These are phyloP conservation scores for Chloropsis hardwickii DNA, from an alignment of 2,113 vertebrate species.

Conservation along the genomic window DNA sequence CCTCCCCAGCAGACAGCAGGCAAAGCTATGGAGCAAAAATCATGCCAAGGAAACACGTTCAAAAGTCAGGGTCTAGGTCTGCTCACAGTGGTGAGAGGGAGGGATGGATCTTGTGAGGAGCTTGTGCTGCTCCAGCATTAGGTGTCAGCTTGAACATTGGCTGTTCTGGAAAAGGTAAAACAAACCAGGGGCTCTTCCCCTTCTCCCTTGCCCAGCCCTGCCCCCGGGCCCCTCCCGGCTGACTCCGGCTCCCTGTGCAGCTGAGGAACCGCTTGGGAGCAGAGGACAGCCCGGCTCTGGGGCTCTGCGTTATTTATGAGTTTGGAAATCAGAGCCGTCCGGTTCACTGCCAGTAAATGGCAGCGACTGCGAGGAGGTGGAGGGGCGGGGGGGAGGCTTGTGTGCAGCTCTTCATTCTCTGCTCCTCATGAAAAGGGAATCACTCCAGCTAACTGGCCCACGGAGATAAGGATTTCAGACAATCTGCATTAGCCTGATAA, in stretches of 20 bases:
- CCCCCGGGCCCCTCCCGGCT: accelerated
- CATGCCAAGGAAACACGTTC: not conserved
- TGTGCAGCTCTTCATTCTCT: conserved; percentile 66
- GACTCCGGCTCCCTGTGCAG: not conserved
- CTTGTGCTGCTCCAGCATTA: not conserved
- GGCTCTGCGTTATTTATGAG: conserved; percentile 35
- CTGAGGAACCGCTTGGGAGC: not conserved
- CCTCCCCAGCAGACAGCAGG: not conserved
- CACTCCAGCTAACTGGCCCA: conserved; percentile 82
- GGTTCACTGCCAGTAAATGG: conserved; percentile 58
- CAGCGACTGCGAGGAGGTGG: conserved; percentile 11
- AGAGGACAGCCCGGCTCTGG: not conserved
- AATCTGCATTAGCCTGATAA: conserved; percentile 91
- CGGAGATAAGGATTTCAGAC: conserved; percentile 88
- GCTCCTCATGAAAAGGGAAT: conserved; percentile 73
- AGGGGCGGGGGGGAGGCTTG: not conserved
- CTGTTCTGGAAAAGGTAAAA: not conserved
- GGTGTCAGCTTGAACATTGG: not conserved
- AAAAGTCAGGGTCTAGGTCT: conserved; percentile 3
- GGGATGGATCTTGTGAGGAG: not conserved
- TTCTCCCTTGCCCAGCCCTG: not conserved
- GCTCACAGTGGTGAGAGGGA: not conserved
- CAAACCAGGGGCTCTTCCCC: not conserved
- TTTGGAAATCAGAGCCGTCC: conserved; percentile 7
- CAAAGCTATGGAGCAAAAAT: not conserved